Evolutionary conservation across 2,113 vertebrate species (phyloP), one percentile per base, ranked within the genome.

Genomic region (Phaethornis superciliosus): DNA sequence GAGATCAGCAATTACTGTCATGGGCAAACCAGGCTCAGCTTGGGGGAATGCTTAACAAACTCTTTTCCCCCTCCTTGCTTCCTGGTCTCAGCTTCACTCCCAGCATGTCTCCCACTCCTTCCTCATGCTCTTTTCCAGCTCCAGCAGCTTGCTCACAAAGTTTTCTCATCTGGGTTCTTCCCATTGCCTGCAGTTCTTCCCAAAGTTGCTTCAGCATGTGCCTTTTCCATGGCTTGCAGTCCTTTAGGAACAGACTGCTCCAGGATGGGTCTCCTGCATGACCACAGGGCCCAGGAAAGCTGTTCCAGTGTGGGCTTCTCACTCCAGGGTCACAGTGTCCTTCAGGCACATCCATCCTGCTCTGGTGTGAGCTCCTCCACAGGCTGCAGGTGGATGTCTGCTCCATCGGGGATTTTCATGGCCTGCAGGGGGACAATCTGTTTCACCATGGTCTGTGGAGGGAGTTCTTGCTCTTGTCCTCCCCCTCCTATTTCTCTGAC

Each of bases 291-390:
- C 70, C 28, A 52, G 35, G 22, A 56, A 72, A 11, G 44, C 15
- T 58, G 11, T 18, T 71, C 16, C 30, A 12, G 6, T 0, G 0
- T 27, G 8, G 14, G 24, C 44, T 22, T 11, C 19, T 35, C 14
- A 59, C 22, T 12, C 0, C 0, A 0, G 22, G 14, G n/a, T 56
- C 47, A 19, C 46, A 26, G 55, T 1, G 2, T 51, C 47, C 30
- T 72, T 62, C 3, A 15, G 24, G 20, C 47, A 32, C 7, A 6
- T 10, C 17, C 24, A 2, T 11, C 7, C 40, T 47, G 24, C 60
- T 55, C 27, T 1, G 2, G 6, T 0, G 0, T 7, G 28, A 37
- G 6, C 14, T 23, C 5, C 9, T 67, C 9, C 26, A 2, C 1
- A 4, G 32, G 26, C 65, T 85, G 32, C 27, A 55, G 5, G 15